phyloP scores from a whole-genome alignment of 2,113 vertebrate genomes.

The Pangasianodon gigas region DNA sequence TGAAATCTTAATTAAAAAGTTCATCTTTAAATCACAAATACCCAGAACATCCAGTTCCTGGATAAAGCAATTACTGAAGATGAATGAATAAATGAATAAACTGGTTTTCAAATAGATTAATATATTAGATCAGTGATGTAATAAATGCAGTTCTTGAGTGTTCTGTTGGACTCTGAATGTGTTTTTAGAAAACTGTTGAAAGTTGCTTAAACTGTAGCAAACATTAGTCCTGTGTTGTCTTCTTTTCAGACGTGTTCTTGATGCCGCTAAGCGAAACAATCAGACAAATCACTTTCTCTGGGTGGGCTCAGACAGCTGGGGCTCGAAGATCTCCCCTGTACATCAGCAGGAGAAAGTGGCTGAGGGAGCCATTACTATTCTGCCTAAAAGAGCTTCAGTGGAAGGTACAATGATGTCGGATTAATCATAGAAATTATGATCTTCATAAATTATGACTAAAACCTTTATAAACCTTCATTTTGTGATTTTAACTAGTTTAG shows the following conservation, averaged over 20 bases:
- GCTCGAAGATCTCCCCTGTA: constrained; percentile 92
- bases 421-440: background rate
- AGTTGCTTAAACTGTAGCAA: background rate
- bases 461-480: background rate
- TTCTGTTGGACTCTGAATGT: no score
- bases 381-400: constrained; percentile 93
- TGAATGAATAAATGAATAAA: background rate
- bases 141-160: background rate
- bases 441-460: background rate
- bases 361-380: constrained; percentile 91
- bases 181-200: background rate
- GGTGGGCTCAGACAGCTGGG: constrained; percentile 98
- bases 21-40: background rate
- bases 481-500: background rate
- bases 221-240: constrained; percentile 14
- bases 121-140: background rate
- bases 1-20: background rate
- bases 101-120: background rate
- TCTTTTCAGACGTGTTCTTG: constrained; percentile 81
- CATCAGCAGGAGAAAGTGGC: constrained; percentile 88
- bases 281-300: constrained; percentile 96
- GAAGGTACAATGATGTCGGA: constrained; percentile 78
- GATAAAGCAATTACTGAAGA: background rate
- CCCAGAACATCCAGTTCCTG: background rate
- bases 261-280: constrained; percentile 89